phyloP scores from a whole-genome alignment of 2,888 invertebrate genomes.

The Drosophila phalerata region DNA sequence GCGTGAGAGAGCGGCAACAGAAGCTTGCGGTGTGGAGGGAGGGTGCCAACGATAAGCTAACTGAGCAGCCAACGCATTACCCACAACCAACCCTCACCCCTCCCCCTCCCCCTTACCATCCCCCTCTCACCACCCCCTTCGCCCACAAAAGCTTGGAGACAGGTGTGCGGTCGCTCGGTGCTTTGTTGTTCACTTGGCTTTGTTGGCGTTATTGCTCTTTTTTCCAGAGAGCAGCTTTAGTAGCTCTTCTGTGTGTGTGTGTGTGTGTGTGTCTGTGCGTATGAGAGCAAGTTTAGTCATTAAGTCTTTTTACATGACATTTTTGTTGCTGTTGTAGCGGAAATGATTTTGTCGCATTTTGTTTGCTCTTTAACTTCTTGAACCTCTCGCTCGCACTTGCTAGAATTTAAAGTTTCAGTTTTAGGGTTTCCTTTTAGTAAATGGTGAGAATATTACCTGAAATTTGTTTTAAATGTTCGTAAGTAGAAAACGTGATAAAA shows the following conservation, averaged over 20 bases:
- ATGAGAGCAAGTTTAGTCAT: constrained; percentile 55
- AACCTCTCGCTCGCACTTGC: constrained; percentile 3
- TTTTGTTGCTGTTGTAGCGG: constrained; percentile 63
- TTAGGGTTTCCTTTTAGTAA: constrained; percentile 4
- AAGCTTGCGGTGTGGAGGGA: constrained; percentile 18
- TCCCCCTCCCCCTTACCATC: constrained; percentile 6
- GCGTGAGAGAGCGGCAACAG: constrained; percentile 14
- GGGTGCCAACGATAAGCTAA: constrained; percentile 49
- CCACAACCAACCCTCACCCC: not conserved
- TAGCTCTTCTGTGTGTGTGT: not conserved
- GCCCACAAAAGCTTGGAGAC: constrained; percentile 48
- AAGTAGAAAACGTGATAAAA: not conserved
- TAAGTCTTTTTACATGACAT: constrained; percentile 43
- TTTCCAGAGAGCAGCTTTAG: constrained; percentile 23
- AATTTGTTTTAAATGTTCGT: not conserved
- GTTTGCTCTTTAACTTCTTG: constrained; percentile 16
- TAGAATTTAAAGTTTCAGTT: constrained; percentile 7
- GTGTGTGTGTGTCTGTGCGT: constrained; percentile 27
- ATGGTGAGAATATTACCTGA: not conserved
- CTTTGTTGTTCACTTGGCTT: constrained; percentile 24
- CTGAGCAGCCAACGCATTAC: constrained; percentile 46
- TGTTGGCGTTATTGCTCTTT: constrained; percentile 34
- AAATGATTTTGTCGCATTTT: constrained; percentile 60
- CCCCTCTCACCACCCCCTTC: not conserved
- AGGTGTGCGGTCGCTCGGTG: constrained; percentile 53